Conservation (phyloP, 1,140 invertebrate genomes). For the Pseudomyrmex flavicornis region DNA sequence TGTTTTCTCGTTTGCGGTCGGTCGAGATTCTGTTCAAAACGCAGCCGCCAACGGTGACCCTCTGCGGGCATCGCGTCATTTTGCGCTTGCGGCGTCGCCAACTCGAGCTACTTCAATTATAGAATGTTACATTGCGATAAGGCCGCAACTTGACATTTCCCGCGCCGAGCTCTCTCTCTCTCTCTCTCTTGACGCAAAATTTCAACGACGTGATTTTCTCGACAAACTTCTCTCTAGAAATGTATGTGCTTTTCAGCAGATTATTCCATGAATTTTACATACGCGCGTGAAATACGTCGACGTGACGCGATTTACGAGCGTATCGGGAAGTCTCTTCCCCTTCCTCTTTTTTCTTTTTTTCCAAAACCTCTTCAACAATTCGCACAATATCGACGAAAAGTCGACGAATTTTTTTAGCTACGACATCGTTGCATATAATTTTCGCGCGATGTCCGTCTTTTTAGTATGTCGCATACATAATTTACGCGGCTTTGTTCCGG, state of each 20-base stretch:
- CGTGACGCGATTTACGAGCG: no score
- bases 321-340: no score
- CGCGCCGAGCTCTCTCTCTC: no score
- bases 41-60: neutral
- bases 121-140: constrained; percentile 9
- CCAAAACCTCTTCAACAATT: neutral
- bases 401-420: constrained; percentile 10
- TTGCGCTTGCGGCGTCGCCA: neutral
- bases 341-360: no score
- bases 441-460: constrained; percentile 1
- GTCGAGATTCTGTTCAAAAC: constrained; percentile 37
- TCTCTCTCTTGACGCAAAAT: neutral
- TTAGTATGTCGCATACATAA: constrained; percentile 51
- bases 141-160: constrained; percentile 4
- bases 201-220: neutral
- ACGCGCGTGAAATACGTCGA: no score
- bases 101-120: constrained; percentile 21
- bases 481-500: constrained; percentile 52
- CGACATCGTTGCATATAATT: neutral
- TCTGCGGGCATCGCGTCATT: neutral
- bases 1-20: constrained; percentile 9
- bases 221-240: neutral
- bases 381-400: neutral
- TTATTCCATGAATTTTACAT: no score
- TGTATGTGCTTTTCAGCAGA: neutral